These are phyloP conservation scores for Troides aeacus DNA, from an alignment of 2,888 invertebrate species.

Conservation along the genomic window DNA sequence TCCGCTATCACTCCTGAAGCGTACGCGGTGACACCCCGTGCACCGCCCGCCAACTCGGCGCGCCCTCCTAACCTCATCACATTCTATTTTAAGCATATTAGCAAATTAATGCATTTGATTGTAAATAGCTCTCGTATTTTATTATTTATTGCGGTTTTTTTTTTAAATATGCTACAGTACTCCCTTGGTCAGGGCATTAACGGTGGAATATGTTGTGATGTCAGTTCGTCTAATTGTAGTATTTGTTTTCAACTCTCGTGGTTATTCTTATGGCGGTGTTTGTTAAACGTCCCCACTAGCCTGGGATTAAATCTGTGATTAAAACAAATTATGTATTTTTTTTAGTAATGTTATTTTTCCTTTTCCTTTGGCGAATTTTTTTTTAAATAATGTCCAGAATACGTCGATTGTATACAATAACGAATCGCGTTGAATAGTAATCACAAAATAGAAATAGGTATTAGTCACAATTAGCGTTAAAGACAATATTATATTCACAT, in stretches of 20 bases:
- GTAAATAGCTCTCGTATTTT: slow-evolving; percentile 69
- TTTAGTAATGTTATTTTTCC: slow-evolving; percentile 47
- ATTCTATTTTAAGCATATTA: slow-evolving; percentile 62
- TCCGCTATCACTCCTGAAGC: neutral
- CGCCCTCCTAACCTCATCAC: slow-evolving; percentile 41
- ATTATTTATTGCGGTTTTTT: slow-evolving; percentile 44
- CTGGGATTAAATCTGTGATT: slow-evolving; percentile 67
- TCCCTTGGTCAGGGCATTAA: slow-evolving; percentile 18
- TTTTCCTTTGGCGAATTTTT: slow-evolving; percentile 36
- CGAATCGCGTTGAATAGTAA: neutral
- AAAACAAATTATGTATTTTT: slow-evolving; percentile 67
- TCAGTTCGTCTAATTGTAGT: slow-evolving; percentile 26
- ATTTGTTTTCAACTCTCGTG: slow-evolving; percentile 31
- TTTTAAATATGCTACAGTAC: slow-evolving; percentile 31
- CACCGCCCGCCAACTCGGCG: neutral
- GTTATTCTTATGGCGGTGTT: slow-evolving; percentile 23
- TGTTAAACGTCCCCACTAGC: slow-evolving; percentile 39
- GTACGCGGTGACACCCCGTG: slow-evolving; percentile 1
- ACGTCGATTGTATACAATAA: slow-evolving; percentile 18
- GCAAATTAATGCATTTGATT: slow-evolving; percentile 67
- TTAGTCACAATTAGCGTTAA: slow-evolving; percentile 19
- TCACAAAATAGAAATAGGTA: slow-evolving; percentile 25
- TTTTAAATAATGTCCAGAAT: neutral
- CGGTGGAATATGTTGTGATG: slow-evolving; percentile 19
- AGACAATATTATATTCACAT: slow-evolving; percentile 15